Evolutionary conservation across 2,888 invertebrate species (phyloP), one percentile per base, ranked within the genome.

Genomic region (Neria commutata): DNA sequence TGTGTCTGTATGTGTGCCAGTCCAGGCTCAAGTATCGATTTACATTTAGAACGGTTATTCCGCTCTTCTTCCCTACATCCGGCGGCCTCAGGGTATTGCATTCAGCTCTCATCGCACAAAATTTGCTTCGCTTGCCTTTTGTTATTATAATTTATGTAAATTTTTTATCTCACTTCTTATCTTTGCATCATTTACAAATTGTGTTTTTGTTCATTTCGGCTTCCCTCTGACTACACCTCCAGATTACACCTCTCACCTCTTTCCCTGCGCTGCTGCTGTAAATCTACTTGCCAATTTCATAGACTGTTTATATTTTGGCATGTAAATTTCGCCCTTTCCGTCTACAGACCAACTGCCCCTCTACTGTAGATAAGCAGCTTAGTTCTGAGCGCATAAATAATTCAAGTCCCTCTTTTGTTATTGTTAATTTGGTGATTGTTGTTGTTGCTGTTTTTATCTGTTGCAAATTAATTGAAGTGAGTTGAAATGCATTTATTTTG

Each of bases 151-250:
- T 69, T 69, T 74, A 74, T 74, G 73, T 49, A 71, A 73, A 71
- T 73, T 70, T 64, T 51, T 29, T 49, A 50, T 66, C 61, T 56
- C 49, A 56, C 45, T 69, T 66, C 47, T 69, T 71, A 69, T 74
- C 71, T 69, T 57, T 63, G 64, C 74, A 73, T 64, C 68, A 62
- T 73, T 71, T 71, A 73, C 72, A 71, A 74, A 74, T 69, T 63
- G 73, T 66, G 66, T 42, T 55, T 34, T 23, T 56, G 16, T 17
- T 53, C 53, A 6, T 34, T 26, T 24, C 10, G 2, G 17, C 37
- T 19, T 49, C 25, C 40, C 2, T 10, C 33, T 11, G 23, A 8
- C n/a, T n/a, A n/a, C n/a, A n/a, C n/a, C n/a, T n/a, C n/a, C n/a
- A n/a, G n/a, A n/a, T n/a, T n/a, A n/a, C n/a, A n/a, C n/a, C n/a